Conservation (phyloP, 2,113 vertebrate species). For the Oxyura jamaicensis region DNA sequence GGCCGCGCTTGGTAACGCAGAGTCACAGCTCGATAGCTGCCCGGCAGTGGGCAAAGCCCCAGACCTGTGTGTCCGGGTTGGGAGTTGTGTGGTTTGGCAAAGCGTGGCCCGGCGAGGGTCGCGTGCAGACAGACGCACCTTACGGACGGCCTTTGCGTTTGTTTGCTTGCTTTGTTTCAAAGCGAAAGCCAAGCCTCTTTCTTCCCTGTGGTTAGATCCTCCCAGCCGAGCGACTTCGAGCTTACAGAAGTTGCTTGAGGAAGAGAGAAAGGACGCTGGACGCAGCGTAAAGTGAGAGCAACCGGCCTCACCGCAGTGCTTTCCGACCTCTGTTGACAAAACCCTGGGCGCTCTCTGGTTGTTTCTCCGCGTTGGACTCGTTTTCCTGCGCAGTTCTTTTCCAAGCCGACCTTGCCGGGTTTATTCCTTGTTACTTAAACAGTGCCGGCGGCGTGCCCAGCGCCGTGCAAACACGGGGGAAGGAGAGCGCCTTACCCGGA, state of each 20-base stretch:
- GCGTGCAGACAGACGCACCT: not conserved
- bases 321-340: not conserved
- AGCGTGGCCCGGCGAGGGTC: not conserved
- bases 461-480: not conserved
- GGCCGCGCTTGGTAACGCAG: not conserved
- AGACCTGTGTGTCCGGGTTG: not conserved
- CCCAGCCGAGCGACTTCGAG: not conserved
- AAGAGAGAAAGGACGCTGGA: conserved; percentile 40
- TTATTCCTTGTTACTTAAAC: not conserved
- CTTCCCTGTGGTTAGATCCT: conserved; percentile 30
- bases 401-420: not conserved
- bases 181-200: conserved; percentile 1
- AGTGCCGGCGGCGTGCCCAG: not conserved
- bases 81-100: conserved; percentile 3
- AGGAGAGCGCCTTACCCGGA: not conserved
- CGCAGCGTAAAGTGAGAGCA: not conserved
- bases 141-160: not conserved
- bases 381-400: not conserved
- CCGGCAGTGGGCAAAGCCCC: not conserved
- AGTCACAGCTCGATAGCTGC: not conserved
- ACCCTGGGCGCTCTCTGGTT: not conserved
- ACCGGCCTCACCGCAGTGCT: not conserved
- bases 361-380: not conserved
- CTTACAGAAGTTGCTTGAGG: conserved; percentile 20
- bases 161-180: not conserved